A percentile compares a stretch with the other conserved stretches of the same genome.
Conservation (phyloP, 1,140 invertebrate genomes). For the Bacillus rossius region DNA sequence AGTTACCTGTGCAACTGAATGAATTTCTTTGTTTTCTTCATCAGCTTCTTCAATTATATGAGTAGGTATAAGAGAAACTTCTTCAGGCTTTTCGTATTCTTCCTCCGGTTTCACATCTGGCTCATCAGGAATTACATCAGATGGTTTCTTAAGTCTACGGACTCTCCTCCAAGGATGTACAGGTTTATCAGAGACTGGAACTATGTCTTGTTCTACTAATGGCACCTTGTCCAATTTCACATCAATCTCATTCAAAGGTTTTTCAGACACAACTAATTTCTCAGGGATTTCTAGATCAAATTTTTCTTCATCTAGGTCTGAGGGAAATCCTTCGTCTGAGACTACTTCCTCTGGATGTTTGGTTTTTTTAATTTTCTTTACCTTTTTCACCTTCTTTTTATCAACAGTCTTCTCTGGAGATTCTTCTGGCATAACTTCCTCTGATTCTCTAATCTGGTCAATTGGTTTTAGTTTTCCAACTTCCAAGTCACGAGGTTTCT, state of each 20-base stretch:
- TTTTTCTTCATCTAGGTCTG: too few species aligned
- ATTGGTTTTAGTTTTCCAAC: slow-evolving; percentile 22
- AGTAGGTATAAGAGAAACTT: slow-evolving; percentile 15
- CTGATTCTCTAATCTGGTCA: slow-evolving; percentile 25
- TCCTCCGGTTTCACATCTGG: too few species aligned
- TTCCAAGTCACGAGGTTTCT: slow-evolving; percentile 8
- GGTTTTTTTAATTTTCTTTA: slow-evolving; percentile 19
- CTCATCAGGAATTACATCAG: too few species aligned
- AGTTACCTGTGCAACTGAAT: neutral
- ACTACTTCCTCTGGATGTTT: slow-evolving; percentile 23
- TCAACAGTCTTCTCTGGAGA: slow-evolving; percentile 8
- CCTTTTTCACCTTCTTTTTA: slow-evolving; percentile 22
- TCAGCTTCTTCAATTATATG: slow-evolving; percentile 27
- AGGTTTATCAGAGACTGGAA: too few species aligned
- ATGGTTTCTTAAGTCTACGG: too few species aligned
- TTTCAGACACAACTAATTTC: too few species aligned
- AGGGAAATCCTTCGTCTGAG: neutral
- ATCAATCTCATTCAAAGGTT: too few species aligned
- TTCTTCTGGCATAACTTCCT: slow-evolving; percentile 35
- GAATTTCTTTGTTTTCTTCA: slow-evolving; percentile 26
- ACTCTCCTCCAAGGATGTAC: too few species aligned
- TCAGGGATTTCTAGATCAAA: too few species aligned
- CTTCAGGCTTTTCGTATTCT: slow-evolving; percentile 1
- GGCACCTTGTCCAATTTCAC: too few species aligned
- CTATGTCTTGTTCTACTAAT: too few species aligned